phyloP scores from a whole-genome alignment of 2,888 invertebrate genomes.

The Cantharis lateralis region DNA sequence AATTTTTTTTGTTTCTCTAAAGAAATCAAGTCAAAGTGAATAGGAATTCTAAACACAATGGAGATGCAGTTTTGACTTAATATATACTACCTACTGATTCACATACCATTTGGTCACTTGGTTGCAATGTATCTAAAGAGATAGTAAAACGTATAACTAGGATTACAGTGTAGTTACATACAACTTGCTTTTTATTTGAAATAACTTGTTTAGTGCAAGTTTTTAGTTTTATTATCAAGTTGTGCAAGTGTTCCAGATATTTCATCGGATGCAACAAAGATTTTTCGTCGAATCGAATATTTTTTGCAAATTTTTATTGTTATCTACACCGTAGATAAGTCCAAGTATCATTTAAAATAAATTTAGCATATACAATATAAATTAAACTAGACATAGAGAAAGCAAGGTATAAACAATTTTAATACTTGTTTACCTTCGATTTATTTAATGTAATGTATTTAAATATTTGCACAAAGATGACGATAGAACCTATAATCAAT shows the following conservation, averaged over 20 bases:
- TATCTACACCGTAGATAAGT: background rate
- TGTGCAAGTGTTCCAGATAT: conserved; percentile 12
- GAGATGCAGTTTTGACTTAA: background rate
- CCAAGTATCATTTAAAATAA: background rate
- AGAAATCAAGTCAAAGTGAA: background rate
- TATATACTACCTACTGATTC: background rate
- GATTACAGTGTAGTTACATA: conserved; percentile 10
- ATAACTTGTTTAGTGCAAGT: conserved; percentile 27
- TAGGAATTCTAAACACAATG: background rate
- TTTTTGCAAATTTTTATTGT: background rate
- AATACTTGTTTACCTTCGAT: conserved; percentile 31
- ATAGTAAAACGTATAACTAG: conserved; percentile 5
- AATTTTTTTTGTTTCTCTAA: background rate
- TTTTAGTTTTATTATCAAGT: conserved; percentile 17
- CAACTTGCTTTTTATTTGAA: conserved; percentile 26
- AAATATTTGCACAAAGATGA: conserved; percentile 22
- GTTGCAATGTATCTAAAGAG: background rate
- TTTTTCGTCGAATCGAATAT: background rate
- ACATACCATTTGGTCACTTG: background rate
- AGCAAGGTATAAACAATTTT: conserved; percentile 24
- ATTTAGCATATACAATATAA: background rate
- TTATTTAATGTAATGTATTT: conserved; percentile 27
- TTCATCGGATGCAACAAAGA: background rate
- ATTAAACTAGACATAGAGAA: conserved; percentile 19
- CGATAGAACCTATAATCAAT: background rate